Conservation (phyloP, 1,140 invertebrate genomes). For the Magallana ariakensis region DNA sequence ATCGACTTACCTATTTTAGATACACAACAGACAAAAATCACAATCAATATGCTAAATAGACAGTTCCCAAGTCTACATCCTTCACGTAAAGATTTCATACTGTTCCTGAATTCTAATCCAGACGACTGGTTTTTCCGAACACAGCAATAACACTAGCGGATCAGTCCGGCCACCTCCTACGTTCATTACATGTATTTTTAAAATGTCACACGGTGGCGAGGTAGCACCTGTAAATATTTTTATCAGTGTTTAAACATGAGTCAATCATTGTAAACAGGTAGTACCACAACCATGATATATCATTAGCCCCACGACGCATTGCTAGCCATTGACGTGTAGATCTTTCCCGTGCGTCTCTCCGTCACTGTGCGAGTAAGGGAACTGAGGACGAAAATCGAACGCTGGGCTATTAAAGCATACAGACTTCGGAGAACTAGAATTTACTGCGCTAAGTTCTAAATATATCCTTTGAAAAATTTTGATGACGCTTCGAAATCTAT, state of each 20-base stretch:
- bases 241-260: constrained; percentile 38
- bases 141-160: not conserved
- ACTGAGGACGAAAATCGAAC: constrained; percentile 4
- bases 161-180: not conserved
- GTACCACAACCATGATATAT: not conserved
- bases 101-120: constrained; percentile 2
- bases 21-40: not conserved
- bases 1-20: not conserved
- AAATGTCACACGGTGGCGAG: not conserved
- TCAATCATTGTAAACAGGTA: not conserved
- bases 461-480: too few species aligned
- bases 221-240: constrained; percentile 18
- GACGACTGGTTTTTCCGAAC: not conserved
- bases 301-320: too few species aligned
- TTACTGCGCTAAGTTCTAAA: too few species aligned
- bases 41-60: not conserved
- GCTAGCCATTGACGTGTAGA: not conserved
- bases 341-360: not conserved
- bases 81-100: not conserved
- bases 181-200: not conserved
- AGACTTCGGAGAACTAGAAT: not conserved
- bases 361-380: too few species aligned
- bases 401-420: not conserved
- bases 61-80: not conserved
- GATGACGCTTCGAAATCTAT: too few species aligned